A percentile compares a stretch with the other conserved stretches of the same genome.
These are phyloP conservation scores for Pica pica DNA, from an alignment of 2,113 vertebrate genomes.

Conservation along the genomic window DNA sequence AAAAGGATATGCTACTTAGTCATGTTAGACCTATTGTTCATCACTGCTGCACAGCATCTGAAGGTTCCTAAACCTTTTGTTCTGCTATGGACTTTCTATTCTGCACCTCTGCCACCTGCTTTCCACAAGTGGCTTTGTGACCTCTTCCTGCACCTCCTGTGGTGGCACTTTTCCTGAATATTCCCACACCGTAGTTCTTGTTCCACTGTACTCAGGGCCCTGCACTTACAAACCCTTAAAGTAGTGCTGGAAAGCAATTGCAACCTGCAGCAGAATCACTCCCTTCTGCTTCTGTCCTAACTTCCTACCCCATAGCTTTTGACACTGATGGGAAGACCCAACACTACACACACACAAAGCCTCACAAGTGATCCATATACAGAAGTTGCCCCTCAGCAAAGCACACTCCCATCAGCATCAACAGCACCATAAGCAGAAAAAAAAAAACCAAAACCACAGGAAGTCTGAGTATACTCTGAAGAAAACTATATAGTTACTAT, in stretches of 20 bases:
- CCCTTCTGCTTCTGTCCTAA: neutral
- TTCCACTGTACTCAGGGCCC: neutral
- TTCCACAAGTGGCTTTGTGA: neutral
- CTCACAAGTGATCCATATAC: fast-evolving
- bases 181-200: neutral
- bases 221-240: neutral
- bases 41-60: neutral
- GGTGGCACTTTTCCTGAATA: neutral
- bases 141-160: neutral
- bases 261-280: neutral
- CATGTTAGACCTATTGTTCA: neutral
- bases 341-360: neutral
- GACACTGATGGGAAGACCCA: neutral
- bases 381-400: neutral
- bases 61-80: neutral
- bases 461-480: neutral
- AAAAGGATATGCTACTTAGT: neutral
- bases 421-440: neutral
- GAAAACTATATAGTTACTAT: neutral
- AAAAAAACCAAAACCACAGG: neutral
- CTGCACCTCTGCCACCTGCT: neutral
- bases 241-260: neutral
- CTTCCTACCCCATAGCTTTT: neutral
- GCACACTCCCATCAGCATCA: neutral
- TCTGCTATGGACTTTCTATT: neutral